Evolutionary conservation across 1,140 invertebrate genomes (phyloP), one percentile per base, ranked within the genome.

Genomic region (Ooceraea biroi): DNA sequence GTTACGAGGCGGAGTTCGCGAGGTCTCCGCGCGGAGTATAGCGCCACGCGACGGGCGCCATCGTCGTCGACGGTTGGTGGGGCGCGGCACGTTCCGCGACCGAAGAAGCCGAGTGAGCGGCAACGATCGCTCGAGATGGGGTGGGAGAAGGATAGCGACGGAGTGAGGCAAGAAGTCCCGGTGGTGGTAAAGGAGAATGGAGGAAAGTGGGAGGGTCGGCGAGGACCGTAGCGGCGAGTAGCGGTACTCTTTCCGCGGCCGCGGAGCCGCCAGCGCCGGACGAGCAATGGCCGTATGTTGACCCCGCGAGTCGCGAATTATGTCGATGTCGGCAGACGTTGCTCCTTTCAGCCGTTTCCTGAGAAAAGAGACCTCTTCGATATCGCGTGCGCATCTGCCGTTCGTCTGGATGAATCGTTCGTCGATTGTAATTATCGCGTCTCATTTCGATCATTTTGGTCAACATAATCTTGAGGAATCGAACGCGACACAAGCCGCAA

Each of bases 221-320:
- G 90, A 87, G 27, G 90, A 87, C 92, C 89, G 90, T 91, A 93
- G 93, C 91, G 91, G 91, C 87, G 90, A 89, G 92, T 94, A 94
- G 93, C 94, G 94, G 94, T 94, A 94, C 91, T 94, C 92, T 92
- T 91, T 92, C 89, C 91, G 90, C 85, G 74, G 77, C 85, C 83
- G 58, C 85, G 87, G 86, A 91, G 90, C 85, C 88, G 92, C 90
- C 92, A 36, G 36, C 91, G 92, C 91, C 88, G 92, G 88, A 83
- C 88, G 86, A 91, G 89, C 92, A 89, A 91, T 90, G 90, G 85
- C 88, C 91, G 93, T 93, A 89, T 93, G 92, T 94, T 94, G 92
- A 94, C 93, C 93, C 90, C 92, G 90, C 74, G 41, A 73, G 69
- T 80, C 82, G 14, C 82, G 77, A 36, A 36, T 36, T 7, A 7